Evolutionary conservation across 2,888 invertebrate species (phyloP).

Genomic region (Meteorus cinctellus): DNA sequence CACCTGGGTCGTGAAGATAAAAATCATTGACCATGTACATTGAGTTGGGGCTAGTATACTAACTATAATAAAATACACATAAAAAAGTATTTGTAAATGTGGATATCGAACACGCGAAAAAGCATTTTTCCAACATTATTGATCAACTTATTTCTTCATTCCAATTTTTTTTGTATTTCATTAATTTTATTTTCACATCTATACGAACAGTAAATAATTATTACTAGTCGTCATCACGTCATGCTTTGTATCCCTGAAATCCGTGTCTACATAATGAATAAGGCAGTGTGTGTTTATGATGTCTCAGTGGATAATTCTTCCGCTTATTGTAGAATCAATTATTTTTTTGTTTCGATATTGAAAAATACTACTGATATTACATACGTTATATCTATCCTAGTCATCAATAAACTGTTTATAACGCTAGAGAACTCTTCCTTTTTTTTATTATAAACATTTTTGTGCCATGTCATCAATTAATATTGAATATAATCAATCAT

Average conservation of each 20-base stretch:
- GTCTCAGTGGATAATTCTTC: slow-evolving; percentile 63
- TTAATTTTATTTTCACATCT: neutral
- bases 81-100: neutral
- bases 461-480: slow-evolving; percentile 42
- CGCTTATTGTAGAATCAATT: slow-evolving; percentile 56
- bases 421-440: slow-evolving; percentile 35
- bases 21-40: slow-evolving; percentile 19
- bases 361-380: neutral
- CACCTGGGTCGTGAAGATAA: slow-evolving; percentile 20
- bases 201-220: slow-evolving; percentile 26
- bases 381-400: neutral
- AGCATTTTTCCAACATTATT: slow-evolving; percentile 4
- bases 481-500: neutral
- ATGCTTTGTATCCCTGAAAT: slow-evolving; percentile 24
- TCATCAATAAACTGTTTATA: slow-evolving; percentile 36
- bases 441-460: slow-evolving; percentile 30
- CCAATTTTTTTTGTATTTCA: neutral
- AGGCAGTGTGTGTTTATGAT: slow-evolving; percentile 3
- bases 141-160: slow-evolving; percentile 6
- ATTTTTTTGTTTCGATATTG: slow-evolving; percentile 50
- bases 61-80: neutral
- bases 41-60: slow-evolving; percentile 12
- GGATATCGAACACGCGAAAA: slow-evolving; percentile 6
- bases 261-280: neutral
- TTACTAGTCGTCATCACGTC: slow-evolving; percentile 35